phyloP scores from a whole-genome alignment of 2,113 vertebrate genomes.

The Euleptes europaea region DNA sequence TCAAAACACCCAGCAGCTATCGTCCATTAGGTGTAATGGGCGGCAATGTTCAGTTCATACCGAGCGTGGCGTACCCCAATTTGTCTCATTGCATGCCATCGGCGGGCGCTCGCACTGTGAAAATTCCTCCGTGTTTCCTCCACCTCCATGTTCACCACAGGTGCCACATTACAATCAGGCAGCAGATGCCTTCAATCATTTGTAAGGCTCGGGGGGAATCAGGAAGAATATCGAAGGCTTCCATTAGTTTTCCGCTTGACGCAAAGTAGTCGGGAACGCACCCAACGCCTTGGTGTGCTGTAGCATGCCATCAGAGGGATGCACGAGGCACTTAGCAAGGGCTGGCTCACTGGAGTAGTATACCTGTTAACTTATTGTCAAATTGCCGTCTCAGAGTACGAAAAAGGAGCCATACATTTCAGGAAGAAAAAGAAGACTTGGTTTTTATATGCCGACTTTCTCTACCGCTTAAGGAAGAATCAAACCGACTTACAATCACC shows the following conservation, averaged over 20 bases:
- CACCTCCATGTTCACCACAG: constrained; percentile 21
- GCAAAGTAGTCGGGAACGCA: not conserved
- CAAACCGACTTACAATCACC: too few species aligned
- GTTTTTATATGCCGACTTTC: too few species aligned
- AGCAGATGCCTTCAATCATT: constrained; percentile 30
- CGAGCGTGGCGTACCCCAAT: not conserved
- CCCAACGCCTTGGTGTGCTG: not conserved
- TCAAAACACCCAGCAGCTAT: not conserved
- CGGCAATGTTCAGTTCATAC: not conserved
- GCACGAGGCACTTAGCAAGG: constrained; percentile 1
- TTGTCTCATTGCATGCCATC: constrained; percentile 19
- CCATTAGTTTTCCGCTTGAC: constrained; percentile 8
- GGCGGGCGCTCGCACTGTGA: not conserved
- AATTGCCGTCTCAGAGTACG: not conserved
- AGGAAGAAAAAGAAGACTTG: too few species aligned
- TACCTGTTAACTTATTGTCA: not conserved
- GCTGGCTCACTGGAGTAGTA: not conserved
- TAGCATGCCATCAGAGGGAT: not conserved
- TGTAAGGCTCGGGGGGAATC: not conserved
- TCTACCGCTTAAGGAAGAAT: too few species aligned
- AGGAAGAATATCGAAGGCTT: constrained; percentile 8
- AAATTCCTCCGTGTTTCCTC: constrained; percentile 30
- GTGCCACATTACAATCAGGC: constrained; percentile 53
- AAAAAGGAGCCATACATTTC: not conserved
- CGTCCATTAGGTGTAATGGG: not conserved